phyloP scores from a whole-genome alignment of 64 coral and sea anemone genomes.

The Stylophora pistillata region DNA sequence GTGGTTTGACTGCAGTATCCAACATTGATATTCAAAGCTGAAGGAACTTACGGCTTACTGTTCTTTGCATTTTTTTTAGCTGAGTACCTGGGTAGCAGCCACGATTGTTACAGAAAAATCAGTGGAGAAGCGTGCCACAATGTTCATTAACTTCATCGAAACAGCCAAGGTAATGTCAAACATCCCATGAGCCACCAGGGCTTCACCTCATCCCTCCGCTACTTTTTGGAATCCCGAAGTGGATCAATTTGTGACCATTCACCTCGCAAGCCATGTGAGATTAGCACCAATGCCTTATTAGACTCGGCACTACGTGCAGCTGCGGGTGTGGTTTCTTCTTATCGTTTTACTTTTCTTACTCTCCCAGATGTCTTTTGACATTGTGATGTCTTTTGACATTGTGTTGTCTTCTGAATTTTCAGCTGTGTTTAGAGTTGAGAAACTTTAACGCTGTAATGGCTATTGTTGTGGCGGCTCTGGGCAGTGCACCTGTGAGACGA shows the following conservation, averaged over 20 bases:
- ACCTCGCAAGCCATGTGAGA: not conserved
- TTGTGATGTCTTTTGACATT: not conserved
- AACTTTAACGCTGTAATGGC: slow-evolving; percentile 99
- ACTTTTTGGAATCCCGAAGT: not conserved
- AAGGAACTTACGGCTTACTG: not conserved
- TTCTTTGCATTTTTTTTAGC: slow-evolving; percentile 15
- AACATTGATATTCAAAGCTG: not conserved
- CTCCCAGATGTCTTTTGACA: not conserved
- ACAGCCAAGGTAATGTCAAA: slow-evolving; percentile 81
- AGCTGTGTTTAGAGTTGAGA: slow-evolving; percentile 94
- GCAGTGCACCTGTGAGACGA: slow-evolving; percentile 83
- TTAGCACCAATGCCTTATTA: not conserved
- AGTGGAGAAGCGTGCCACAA: slow-evolving; percentile 69
- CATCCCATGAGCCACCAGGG: too few species aligned
- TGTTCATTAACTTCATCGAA: slow-evolving; percentile 91
- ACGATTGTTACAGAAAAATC: slow-evolving; percentile 81
- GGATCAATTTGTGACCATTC: not conserved
- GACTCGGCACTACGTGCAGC: too few species aligned
- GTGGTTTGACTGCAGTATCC: too few species aligned
- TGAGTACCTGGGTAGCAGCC: slow-evolving; percentile 92
- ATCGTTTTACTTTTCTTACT: too few species aligned
- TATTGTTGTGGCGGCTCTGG: slow-evolving; percentile 85
- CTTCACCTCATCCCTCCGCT: too few species aligned
- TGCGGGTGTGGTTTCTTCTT: too few species aligned
- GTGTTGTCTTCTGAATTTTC: not conserved